Conservation (phyloP, 2,888 invertebrate genomes). For the Autographa gamma region DNA sequence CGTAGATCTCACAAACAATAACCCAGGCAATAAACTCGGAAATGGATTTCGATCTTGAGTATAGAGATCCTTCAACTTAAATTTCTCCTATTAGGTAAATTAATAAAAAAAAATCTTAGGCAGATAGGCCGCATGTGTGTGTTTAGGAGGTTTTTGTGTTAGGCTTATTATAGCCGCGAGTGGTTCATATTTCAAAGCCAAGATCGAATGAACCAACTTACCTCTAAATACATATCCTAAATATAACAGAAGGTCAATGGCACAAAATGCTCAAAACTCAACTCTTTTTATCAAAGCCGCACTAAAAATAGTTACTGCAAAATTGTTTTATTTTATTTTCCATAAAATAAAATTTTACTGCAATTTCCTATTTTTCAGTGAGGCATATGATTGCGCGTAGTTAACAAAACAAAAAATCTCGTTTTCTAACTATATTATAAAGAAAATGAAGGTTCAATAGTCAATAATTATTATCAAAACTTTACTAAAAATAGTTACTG, state of each 20-base stretch:
- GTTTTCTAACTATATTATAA: not conserved
- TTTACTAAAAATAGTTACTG: too few species aligned
- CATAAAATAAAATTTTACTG: conserved; percentile 14
- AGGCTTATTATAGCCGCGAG: too few species aligned
- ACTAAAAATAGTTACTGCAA: conserved; percentile 22
- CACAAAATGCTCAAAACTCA: conserved; percentile 14
- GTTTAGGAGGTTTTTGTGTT: too few species aligned
- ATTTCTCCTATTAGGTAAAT: too few species aligned
- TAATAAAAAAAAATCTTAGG: too few species aligned
- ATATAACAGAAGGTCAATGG: conserved; percentile 42
- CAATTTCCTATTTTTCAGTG: not conserved
- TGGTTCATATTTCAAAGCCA: too few species aligned
- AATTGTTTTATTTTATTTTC: conserved; percentile 30
- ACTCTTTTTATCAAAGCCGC: conserved; percentile 34
- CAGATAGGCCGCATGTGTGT: too few species aligned
- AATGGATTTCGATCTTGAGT: too few species aligned
- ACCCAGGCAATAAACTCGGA: too few species aligned
- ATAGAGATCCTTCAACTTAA: too few species aligned
- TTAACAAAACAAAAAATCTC: not conserved
- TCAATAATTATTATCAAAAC: too few species aligned
- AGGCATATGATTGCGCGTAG: conserved; percentile 13
- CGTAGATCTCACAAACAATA: too few species aligned
- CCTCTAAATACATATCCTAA: conserved; percentile 20
- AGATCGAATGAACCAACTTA: conserved; percentile 41
- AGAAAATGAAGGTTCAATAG: not conserved